Conservation (phyloP, 2,888 invertebrate species). For the Caenorhabditis uteleia region DNA sequence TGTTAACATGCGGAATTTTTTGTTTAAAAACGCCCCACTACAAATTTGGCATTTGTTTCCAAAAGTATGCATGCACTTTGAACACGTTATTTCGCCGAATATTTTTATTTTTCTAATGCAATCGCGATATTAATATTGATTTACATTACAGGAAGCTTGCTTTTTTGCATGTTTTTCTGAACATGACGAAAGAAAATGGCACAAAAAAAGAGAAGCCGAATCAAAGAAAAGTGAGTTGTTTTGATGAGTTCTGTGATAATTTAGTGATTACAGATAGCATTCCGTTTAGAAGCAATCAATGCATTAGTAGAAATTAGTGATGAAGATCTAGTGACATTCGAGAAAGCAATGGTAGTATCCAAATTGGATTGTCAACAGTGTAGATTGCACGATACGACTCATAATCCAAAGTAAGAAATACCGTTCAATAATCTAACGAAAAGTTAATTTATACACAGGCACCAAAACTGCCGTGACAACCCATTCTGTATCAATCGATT, state of each 20-base stretch:
- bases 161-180: neutral
- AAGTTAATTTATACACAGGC: conserved; percentile 7
- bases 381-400: conserved; percentile 41
- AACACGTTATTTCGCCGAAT: too few relatives aligned
- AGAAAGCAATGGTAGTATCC: conserved; percentile 35
- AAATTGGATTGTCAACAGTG: conserved; percentile 51
- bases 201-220: conserved; percentile 24
- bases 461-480: conserved; percentile 56
- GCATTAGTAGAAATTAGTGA: conserved; percentile 7
- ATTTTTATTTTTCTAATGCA: too few relatives aligned
- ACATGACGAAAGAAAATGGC: conserved; percentile 15
- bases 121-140: too few relatives aligned
- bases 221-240: conserved; percentile 20
- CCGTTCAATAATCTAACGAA: neutral
- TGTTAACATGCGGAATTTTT: too few relatives aligned
- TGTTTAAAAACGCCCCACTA: too few relatives aligned
- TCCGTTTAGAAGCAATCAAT: conserved; percentile 40
- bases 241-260: neutral
- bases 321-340: conserved; percentile 9
- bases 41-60: too few relatives aligned
- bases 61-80: too few relatives aligned
- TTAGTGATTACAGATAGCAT: conserved; percentile 14
- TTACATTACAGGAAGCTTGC: too few relatives aligned
- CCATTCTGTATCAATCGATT: conserved; percentile 63
- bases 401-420: conserved; percentile 56